These are phyloP conservation scores for Ammospiza caudacuta DNA, from an alignment of 2,113 vertebrate genomes.

Conservation along the genomic window DNA sequence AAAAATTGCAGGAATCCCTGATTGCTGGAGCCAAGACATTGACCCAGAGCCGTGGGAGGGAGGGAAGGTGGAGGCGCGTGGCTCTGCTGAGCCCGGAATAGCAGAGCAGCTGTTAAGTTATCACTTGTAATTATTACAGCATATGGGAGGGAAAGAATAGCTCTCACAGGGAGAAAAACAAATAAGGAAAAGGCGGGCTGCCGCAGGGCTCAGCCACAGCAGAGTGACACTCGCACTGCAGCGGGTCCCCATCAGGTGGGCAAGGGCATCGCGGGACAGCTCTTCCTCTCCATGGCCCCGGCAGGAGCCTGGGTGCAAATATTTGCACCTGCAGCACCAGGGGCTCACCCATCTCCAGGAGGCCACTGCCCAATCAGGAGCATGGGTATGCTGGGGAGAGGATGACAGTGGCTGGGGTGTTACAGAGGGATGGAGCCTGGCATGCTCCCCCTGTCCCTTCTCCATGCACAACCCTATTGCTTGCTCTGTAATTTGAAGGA, in stretches of 20 bases:
- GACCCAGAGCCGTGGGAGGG: constrained; percentile 18
- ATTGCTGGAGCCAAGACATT: constrained; percentile 10
- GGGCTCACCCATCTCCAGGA: background rate
- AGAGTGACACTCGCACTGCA: background rate
- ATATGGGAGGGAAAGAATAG: constrained; percentile 60
- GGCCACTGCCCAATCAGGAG: background rate
- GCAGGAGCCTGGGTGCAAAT: background rate
- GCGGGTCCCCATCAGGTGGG: background rate
- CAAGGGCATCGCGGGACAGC: background rate
- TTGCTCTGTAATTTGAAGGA: background rate
- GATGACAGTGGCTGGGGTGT: accelerated
- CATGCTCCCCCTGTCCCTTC: background rate
- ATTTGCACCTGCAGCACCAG: background rate
- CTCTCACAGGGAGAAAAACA: constrained; percentile 54
- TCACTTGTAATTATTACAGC: constrained; percentile 47
- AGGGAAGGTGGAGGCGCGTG: constrained; percentile 4
- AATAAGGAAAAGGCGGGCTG: constrained; percentile 17
- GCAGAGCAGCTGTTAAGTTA: constrained; percentile 53
- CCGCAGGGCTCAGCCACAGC: background rate
- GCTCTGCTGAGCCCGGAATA: constrained; percentile 44
- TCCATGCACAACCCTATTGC: background rate
- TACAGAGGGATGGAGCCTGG: background rate
- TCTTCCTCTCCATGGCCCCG: background rate
- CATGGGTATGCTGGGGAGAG: background rate
- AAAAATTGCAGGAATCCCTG: constrained; percentile 54